phyloP scores from a whole-genome alignment of 2,888 invertebrate species.

The Drosophila antonietae region DNA sequence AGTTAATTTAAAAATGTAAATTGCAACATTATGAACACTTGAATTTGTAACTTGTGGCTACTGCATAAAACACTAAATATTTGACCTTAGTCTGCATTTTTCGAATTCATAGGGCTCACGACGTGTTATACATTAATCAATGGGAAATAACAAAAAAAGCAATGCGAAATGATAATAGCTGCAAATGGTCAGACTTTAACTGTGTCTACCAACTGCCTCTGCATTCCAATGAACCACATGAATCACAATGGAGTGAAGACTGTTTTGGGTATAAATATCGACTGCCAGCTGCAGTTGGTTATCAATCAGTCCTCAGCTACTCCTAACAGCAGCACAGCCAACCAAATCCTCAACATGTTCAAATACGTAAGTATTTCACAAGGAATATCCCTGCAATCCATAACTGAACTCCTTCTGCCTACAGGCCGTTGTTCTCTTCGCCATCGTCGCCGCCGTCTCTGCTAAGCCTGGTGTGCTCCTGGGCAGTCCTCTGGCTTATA shows the following conservation, averaged over 20 bases:
- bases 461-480: constrained; percentile 61
- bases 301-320: constrained; percentile 50
- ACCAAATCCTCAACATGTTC: constrained; percentile 57
- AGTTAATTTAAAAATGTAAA: neutral
- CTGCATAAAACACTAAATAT: neutral
- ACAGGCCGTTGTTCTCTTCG: constrained; percentile 65
- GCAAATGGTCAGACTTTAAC: constrained; percentile 23
- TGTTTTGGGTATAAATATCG: constrained; percentile 53
- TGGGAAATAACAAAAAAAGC: constrained; percentile 7
- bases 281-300: constrained; percentile 9
- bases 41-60: too few relatives aligned
- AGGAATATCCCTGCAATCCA: neutral
- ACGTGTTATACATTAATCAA: constrained; percentile 43
- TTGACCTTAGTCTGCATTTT: constrained; percentile 24
- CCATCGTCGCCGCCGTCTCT: constrained; percentile 64
- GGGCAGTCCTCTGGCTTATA: constrained; percentile 45
- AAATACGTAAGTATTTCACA: constrained; percentile 60
- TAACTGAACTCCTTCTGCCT: neutral
- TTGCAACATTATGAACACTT: neutral
- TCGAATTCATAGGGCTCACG: constrained; percentile 5
- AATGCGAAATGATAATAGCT: constrained; percentile 11
- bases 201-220: constrained; percentile 9
- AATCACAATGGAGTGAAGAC: constrained; percentile 31
- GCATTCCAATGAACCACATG: constrained; percentile 44
- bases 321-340: neutral